Evolutionary conservation across 1,140 invertebrate species (phyloP).

Genomic region (Lepidurus couesii): DNA sequence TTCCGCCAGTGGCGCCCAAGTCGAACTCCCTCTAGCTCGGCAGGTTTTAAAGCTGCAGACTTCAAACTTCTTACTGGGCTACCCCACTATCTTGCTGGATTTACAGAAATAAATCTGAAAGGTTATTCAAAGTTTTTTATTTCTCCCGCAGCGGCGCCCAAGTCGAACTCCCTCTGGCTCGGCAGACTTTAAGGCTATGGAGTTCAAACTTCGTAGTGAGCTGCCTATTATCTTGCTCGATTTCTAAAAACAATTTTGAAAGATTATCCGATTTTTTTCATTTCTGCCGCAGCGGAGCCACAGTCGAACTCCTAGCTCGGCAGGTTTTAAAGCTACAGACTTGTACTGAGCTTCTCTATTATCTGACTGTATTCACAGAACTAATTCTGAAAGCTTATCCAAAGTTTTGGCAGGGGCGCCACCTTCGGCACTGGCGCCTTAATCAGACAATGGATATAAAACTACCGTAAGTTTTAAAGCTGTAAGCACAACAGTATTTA

Average conservation of each 20-base stretch:
- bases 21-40: neutral
- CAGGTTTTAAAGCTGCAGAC: neutral
- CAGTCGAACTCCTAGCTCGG: neutral
- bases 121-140: neutral
- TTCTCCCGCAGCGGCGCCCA: neutral
- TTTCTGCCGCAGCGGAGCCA: neutral
- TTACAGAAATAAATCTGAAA: too few species aligned
- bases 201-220: neutral
- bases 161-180: neutral
- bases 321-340: neutral
- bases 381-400: too few species aligned
- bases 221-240: too few species aligned
- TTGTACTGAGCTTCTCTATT: neutral
- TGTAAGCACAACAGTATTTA: too few species aligned
- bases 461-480: too few species aligned
- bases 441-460: too few species aligned
- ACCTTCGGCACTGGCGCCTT: too few species aligned
- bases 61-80: neutral
- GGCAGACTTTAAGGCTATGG: neutral
- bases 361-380: too few species aligned
- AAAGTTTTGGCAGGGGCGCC: too few species aligned
- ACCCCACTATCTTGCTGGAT: too few species aligned
- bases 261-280: neutral
- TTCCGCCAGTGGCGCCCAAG: neutral
- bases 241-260: too few species aligned